phyloP scores from a whole-genome alignment of 2,113 vertebrate genomes.

The Microtus ochrogaster region DNA sequence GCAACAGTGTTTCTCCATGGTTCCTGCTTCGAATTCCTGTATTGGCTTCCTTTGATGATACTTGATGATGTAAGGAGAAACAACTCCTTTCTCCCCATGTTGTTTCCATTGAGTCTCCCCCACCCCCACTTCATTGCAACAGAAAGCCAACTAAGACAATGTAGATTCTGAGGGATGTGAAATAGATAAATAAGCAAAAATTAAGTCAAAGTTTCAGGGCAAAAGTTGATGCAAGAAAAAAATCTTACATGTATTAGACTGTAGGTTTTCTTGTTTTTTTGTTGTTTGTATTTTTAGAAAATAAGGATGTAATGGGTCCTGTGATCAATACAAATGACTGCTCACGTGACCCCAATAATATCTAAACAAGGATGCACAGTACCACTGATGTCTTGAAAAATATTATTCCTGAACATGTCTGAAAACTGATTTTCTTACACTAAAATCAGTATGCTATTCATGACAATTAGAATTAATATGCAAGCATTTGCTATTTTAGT shows the following conservation, averaged over 20 bases:
- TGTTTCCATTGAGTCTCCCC: not conserved
- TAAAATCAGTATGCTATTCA: conserved; percentile 19
- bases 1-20: not conserved
- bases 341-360: not conserved
- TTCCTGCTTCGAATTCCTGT: not conserved
- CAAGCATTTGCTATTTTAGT: conserved; percentile 9
- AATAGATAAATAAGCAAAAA: not conserved
- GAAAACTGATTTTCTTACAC: conserved; percentile 12
- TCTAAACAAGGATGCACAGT: not conserved
- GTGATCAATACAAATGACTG: not conserved
- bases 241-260: not conserved
- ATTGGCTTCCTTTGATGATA: not conserved
- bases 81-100: not conserved
- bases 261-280: not conserved
- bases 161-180: not conserved
- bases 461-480: conserved; percentile 27
- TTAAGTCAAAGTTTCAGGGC: not conserved
- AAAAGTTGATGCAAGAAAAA: conserved; percentile 30
- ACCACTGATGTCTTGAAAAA: not conserved
- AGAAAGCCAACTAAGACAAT: not conserved
- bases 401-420: not conserved
- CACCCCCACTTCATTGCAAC: not conserved
- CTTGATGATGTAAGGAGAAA: not conserved
- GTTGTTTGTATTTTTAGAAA: not conserved
- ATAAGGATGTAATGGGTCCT: not conserved